Evolutionary conservation across 1,140 invertebrate genomes (phyloP), one percentile per base, ranked within the genome.

Genomic region (Aphidius gifuensis): DNA sequence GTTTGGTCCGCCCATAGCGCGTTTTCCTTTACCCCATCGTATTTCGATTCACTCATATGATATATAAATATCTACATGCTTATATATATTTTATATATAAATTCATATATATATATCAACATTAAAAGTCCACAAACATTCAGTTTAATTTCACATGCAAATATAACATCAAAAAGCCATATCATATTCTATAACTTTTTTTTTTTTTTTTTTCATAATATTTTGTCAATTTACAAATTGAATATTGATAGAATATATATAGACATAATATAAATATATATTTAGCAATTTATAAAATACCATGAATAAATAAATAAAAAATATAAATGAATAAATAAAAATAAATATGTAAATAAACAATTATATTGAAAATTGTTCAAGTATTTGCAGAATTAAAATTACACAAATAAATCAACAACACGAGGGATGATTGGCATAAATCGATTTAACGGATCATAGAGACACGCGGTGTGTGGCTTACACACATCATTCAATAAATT

Each of bases 111-210:
- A 32, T 32, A 32, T 32, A 32, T 32, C 23, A 32, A 32, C 23
- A 67, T 59, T 62, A 62, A 55, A 51, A 61, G 65, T 76, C 62
- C 67, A 73, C 71, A 76, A 76, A 76, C 72, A 74, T 69, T 32
- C 68, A 72, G 66, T 76, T 76, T 76, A 75, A 76, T 76, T 76
- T 75, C 67, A 64, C 68, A 68, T 71, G 74, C 68, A 76, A 76
- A 76, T 71, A 76, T 66, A 59, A 63, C 59, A 69, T 55, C 38
- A 55, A 55, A 55, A 43, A 55, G 6, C 9, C 53, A 40, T 43
- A 55, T 55, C 53, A 55, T 55, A 55, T 40, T 6, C 11, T n/a
- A 55, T 55, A 40, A 55, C 5, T 43, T 43, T 55, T 55, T 16
- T 42, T 42, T 11, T 11, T 21, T 5, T 21, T 16, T 43, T 16